A percentile compares a stretch with the other conserved stretches of the same genome.
Evolutionary conservation across 2,888 invertebrate genomes (phyloP).

Genomic region (Tillus elongatus): DNA sequence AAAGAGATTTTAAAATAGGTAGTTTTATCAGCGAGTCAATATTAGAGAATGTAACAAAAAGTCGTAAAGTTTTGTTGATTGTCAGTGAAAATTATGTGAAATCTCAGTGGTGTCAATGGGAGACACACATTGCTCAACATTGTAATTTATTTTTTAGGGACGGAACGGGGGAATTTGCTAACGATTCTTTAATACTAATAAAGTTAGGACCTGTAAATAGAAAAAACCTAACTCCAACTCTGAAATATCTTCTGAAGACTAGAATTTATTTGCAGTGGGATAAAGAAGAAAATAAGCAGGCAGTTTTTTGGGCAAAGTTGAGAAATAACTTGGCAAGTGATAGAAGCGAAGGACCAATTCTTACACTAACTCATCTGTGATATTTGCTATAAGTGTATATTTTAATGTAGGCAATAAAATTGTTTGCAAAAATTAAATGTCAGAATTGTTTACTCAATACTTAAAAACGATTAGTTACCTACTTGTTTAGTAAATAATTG

Average conservation of each 20-base stretch:
- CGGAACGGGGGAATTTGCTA: conserved; percentile 41
- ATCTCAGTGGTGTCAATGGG: conserved; percentile 66
- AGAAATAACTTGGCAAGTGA: conserved; percentile 28
- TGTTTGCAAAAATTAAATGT: too few species aligned
- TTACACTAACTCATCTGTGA: too few species aligned
- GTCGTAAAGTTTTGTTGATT: conserved; percentile 55
- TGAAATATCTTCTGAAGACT: conserved; percentile 54
- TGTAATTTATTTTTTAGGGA: conserved; percentile 53
- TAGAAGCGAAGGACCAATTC: not conserved
- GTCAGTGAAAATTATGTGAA: conserved; percentile 59
- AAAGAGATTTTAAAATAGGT: conserved; percentile 58
- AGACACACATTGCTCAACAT: conserved; percentile 59
- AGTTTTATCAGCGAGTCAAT: conserved; percentile 58
- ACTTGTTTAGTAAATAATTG: too few species aligned
- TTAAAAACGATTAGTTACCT: too few species aligned
- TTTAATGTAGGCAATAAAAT: too few species aligned
- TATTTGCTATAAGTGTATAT: too few species aligned
- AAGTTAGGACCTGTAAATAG: conserved; percentile 51
- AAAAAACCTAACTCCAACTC: conserved; percentile 49
- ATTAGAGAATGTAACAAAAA: conserved; percentile 52
- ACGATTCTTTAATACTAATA: conserved; percentile 53
- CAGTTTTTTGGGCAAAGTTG: conserved; percentile 37
- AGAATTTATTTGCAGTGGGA: conserved; percentile 57
- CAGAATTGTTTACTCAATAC: too few species aligned
- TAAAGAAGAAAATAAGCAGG: conserved; percentile 37